phyloP scores from a whole-genome alignment of 1,140 invertebrate genomes.

The Papilio machaon region DNA sequence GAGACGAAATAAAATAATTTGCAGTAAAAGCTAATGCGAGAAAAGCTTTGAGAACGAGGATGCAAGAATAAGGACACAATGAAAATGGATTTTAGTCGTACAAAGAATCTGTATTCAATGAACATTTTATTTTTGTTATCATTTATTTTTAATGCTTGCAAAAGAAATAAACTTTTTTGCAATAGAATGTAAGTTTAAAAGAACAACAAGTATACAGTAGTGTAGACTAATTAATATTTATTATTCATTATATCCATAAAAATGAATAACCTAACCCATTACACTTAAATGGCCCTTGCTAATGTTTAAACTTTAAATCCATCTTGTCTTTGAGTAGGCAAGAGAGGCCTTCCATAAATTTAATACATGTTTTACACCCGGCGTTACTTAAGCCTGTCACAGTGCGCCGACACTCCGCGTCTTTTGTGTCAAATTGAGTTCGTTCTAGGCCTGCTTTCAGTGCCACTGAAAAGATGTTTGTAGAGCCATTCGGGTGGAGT shows the following conservation, averaged over 20 bases:
- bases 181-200: background rate
- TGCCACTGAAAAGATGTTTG: constrained; percentile 4
- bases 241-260: too few relatives aligned
- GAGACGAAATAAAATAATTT: constrained; percentile 33
- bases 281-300: too few relatives aligned
- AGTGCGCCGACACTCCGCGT: background rate
- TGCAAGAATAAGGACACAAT: constrained; percentile 16
- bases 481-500: background rate
- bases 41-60: constrained; percentile 19
- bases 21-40: constrained; percentile 35
- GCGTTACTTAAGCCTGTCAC: background rate
- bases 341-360: background rate
- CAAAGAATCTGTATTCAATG: constrained; percentile 25
- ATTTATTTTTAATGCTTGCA: background rate
- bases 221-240: too few relatives aligned
- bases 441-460: constrained; percentile 8
- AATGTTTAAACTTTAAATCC: background rate
- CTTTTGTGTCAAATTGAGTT: constrained; percentile 22
- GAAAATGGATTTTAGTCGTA: constrained; percentile 4
- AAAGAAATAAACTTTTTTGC: background rate
- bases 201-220: too few relatives aligned
- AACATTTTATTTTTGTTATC: background rate
- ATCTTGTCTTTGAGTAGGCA: background rate
- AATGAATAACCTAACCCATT: too few relatives aligned
- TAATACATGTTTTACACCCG: constrained; percentile 3